Conservation (phyloP, 92 coral and sea anemone genomes). For the Plumapathes pennacea region DNA sequence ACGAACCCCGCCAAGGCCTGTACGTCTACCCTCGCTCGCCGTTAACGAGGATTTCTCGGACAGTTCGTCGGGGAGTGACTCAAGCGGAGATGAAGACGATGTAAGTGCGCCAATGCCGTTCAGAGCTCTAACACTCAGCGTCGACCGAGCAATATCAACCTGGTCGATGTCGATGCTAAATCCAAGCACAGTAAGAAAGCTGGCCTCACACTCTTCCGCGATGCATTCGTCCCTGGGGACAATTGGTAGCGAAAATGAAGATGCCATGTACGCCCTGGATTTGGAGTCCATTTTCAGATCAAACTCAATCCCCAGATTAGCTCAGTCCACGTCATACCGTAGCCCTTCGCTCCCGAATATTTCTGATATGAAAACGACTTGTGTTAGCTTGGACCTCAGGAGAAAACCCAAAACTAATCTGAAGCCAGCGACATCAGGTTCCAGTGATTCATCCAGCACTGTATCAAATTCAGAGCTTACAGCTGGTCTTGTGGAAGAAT, state of each 20-base stretch:
- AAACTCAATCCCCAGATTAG: constrained; percentile 80
- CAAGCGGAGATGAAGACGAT: constrained; percentile 55
- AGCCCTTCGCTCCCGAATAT: constrained; percentile 75
- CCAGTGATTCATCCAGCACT: background rate
- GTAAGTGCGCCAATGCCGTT: constrained; percentile 70
- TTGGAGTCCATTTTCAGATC: constrained; percentile 63
- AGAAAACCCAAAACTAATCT: background rate
- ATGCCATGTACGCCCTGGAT: constrained; percentile 41
- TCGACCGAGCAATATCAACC: constrained; percentile 80
- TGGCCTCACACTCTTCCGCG: constrained; percentile 28
- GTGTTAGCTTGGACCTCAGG: background rate
- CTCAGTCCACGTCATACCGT: constrained; percentile 70
- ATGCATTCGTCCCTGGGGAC: constrained; percentile 40
- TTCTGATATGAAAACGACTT: constrained; percentile 46
- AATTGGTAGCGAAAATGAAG: constrained; percentile 62
- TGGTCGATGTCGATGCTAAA: constrained; percentile 89
- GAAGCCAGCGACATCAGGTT: constrained; percentile 9
- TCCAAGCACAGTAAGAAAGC: constrained; percentile 86
- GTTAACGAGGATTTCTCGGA: constrained; percentile 50
- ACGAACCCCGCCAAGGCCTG: background rate
- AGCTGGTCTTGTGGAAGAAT: too few relatives aligned
- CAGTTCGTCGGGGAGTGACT: constrained; percentile 72
- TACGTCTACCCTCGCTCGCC: constrained; percentile 34
- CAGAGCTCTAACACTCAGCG: constrained; percentile 64
- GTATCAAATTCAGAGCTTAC: constrained; percentile 1